Percentiles rank a stretch among this genome's conserved stretches.
Evolutionary conservation across 2,113 vertebrate species (phyloP).

Genomic region (Seriola rivoliana): DNA sequence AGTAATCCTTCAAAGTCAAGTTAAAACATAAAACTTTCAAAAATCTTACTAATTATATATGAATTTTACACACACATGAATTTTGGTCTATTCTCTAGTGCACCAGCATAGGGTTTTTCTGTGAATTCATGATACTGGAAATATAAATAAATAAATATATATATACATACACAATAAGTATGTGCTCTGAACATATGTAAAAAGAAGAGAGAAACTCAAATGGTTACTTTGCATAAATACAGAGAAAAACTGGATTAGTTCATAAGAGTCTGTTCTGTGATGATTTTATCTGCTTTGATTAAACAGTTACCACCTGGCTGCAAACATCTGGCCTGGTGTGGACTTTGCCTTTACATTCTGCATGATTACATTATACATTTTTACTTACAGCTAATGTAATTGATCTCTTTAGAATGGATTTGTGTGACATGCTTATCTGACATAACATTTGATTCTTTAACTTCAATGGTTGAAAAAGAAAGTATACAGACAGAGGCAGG

Average conservation of each 20-base stretch:
- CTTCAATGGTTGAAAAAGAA: no score
- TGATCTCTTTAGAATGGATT: neutral
- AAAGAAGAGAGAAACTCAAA: constrained; percentile 14
- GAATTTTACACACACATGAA: neutral
- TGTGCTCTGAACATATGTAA: constrained; percentile 17
- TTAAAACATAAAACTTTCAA: neutral
- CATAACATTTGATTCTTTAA: neutral
- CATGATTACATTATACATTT: neutral
- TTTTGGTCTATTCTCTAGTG: neutral
- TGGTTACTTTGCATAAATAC: neutral
- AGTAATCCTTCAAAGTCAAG: neutral
- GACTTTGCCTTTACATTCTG: neutral
- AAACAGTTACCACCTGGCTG: constrained; percentile 11
- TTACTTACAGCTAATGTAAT: neutral
- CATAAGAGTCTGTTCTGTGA: neutral
- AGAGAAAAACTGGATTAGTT: rapidly evolving
- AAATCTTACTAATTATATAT: neutral
- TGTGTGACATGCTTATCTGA: neutral
- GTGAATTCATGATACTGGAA: no score
- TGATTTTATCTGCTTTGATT: constrained; percentile 34
- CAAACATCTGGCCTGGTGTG: neutral
- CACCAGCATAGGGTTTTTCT: neutral
- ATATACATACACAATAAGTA: no score
- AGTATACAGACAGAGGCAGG: no score
- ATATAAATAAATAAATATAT: no score